Conservation (phyloP, 1,140 invertebrate species). For the Drosophila kohkoa region DNA sequence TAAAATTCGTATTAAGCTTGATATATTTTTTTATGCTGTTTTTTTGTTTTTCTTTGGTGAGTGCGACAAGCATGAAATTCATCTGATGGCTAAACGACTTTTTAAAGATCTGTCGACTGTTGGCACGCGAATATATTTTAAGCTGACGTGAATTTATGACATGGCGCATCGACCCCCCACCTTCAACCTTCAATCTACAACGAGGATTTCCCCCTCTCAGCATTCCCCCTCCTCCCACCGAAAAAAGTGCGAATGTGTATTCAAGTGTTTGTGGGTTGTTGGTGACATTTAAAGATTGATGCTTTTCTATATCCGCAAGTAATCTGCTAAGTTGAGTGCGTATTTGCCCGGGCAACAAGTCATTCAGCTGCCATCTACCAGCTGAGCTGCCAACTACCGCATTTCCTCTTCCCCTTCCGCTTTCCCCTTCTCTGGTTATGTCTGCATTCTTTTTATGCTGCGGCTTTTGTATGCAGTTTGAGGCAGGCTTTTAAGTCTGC, state of each 20-base stretch:
- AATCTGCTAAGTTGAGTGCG: conserved; percentile 75
- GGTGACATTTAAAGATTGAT: conserved; percentile 80
- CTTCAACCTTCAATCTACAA: not conserved
- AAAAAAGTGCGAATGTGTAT: conserved; percentile 15
- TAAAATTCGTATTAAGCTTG: not conserved
- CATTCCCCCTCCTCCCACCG: not conserved
- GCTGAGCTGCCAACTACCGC: conserved; percentile 18
- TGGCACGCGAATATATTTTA: conserved; percentile 50
- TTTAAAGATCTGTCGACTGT: conserved; percentile 71
- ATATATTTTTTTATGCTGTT: not conserved
- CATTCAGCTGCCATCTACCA: conserved; percentile 15
- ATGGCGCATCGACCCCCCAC: not conserved
- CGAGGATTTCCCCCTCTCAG: not conserved
- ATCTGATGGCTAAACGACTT: conserved; percentile 68
- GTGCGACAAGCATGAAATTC: conserved; percentile 60
- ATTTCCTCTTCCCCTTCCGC: not conserved
- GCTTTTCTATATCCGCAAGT: conserved; percentile 67
- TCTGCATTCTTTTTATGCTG: not conserved
- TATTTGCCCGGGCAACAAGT: conserved; percentile 52
- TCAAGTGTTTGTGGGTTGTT: conserved; percentile 21
- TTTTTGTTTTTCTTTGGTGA: conserved; percentile 25
- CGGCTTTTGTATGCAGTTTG: conserved; percentile 46
- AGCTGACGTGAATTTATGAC: conserved; percentile 79
- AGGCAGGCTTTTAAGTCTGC: conserved; percentile 48
- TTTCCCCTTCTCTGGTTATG: not conserved